Base-by-base conservation (phyloP, 1,140 invertebrate species). In the Zophobas morio region DNA sequence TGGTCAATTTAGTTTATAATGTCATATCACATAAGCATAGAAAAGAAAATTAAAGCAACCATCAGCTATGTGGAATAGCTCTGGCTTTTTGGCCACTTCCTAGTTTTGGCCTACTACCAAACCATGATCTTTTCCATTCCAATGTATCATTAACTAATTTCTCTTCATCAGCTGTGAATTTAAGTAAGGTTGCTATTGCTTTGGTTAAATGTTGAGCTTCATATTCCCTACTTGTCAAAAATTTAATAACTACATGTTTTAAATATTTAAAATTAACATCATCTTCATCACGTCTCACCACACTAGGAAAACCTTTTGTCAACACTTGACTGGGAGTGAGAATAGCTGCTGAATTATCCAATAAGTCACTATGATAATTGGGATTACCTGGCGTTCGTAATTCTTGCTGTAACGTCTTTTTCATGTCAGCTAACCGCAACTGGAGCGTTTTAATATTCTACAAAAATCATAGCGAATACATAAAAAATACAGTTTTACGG, bases 171-270 rank as follows among this genome's bases (percentile, higher is more conserved):
- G 92, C 89, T 0, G 93, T 93, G 78, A 98, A 93, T 76, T 96
- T 92, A 33, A 98, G 88, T 63, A 98, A 87, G 1, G 94, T 94
- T 0, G 95, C 91, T 0, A 98, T 94, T 8, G 96, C 96, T 84
- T 94, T 91, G 1, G 96, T 96, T 78, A 98, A 88, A 86, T 98
- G 96, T 35, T 96, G 89, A 40, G 96, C 96, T 90, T 97, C 91
- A 60, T 91, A 90, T 90, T 98, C 96, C 81, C 94, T 89, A 83
- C 95, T 96, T 0, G 96, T 96, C 80, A 98, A 88, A 87, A 98
- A 97, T 85, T 97, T 96, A 2, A 98, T 92, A 70, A 98, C 91
- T 75, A 98, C 96, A 87, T 98, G 96, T 84, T 97, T 97, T 70
- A 98, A 88, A 87, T 98, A 97, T 84, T 94, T 93, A 82, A 94